Evolutionary conservation across 1,140 invertebrate species (phyloP), one percentile per base, ranked within the genome.

Genomic region (Pseudomyrmex pallidus): DNA sequence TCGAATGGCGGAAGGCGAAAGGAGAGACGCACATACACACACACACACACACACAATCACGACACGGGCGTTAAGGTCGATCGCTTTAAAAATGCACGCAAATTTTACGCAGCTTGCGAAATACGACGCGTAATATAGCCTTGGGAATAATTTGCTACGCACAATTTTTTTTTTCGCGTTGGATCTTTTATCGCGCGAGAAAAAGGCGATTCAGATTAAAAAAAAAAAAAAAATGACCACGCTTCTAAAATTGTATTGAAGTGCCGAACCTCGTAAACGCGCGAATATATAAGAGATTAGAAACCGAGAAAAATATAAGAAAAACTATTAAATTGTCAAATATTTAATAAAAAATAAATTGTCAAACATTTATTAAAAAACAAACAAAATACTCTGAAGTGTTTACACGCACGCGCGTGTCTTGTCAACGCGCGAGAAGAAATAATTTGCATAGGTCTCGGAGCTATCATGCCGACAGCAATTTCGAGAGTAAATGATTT

Each of bases 101-200:
- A 87, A 80, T 87, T 84, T 84, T 63, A 87, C 48, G 59, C 68
- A 74, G 52, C 25, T 87, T 87, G 68, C 86, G 82, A 87, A 87
- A 87, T 84, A 44, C 44, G 64, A 62, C 50, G 85, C 82, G 61
- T 64, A 86, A 66, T 35, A 66, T 35, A 35, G 5, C 78, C 85
- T 86, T 86, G 78, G 56, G 77, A 35, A 35, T 35, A 35, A 76
- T 80, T 59, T 35, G 20, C 76, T 22, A 72, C 73, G 56, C 63
- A 48, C 5, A 35, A 35, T 35, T 57, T 46, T n/a, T 25, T 25
- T 25, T 25, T 85, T 59, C 50, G 73, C 74, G 48, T n/a, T 59
- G 50, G 50, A 82, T 82, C 67, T 68, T 80, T 83, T 68, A 50
- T 48, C 66, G 54, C 46, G 25, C 74, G 13, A 44, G 63, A 70